Conservation (phyloP, 2,888 invertebrate genomes). For the Sepiola atlantica region DNA sequence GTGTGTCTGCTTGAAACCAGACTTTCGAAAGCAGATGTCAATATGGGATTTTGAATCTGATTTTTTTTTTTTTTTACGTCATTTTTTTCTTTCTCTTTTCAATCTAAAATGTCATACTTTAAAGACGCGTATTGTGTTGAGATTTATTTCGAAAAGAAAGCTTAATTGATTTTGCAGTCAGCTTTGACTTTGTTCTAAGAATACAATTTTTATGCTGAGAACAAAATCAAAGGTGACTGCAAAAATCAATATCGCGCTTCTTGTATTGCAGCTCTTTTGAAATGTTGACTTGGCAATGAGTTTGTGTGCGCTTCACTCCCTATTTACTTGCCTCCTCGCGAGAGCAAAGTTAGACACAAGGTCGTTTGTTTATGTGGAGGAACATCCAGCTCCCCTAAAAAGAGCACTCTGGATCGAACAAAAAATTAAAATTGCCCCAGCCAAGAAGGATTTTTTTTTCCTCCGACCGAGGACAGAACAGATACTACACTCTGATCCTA, state of each 20-base stretch:
- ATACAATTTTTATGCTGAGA: not conserved
- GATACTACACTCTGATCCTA: too few species aligned
- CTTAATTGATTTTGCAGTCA: not conserved
- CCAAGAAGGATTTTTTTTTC: too few species aligned
- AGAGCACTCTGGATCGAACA: too few species aligned
- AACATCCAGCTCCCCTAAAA: too few species aligned
- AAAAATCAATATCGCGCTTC: not conserved
- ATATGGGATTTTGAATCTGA: not conserved
- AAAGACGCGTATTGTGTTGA: not conserved
- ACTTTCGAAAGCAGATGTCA: constrained; percentile 3
- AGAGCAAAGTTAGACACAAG: too few species aligned
- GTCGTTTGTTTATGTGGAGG: too few species aligned
- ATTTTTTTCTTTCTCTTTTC: not conserved
- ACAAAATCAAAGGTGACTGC: constrained; percentile 32
- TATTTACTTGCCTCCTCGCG: too few species aligned
- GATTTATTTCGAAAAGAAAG: not conserved
- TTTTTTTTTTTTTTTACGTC: not conserved
- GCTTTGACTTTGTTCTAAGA: too few species aligned
- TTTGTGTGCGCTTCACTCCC: not conserved
- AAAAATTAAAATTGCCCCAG: too few species aligned
- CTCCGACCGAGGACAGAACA: too few species aligned
- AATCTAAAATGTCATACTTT: not conserved
- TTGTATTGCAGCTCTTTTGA: not conserved
- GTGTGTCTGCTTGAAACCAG: not conserved
- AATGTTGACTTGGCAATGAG: not conserved